Percentiles rank a stretch among this genome's conserved stretches.
Conservation (phyloP, 2,797 vertebrate genomes). For the Hafferia zeledoni region DNA sequence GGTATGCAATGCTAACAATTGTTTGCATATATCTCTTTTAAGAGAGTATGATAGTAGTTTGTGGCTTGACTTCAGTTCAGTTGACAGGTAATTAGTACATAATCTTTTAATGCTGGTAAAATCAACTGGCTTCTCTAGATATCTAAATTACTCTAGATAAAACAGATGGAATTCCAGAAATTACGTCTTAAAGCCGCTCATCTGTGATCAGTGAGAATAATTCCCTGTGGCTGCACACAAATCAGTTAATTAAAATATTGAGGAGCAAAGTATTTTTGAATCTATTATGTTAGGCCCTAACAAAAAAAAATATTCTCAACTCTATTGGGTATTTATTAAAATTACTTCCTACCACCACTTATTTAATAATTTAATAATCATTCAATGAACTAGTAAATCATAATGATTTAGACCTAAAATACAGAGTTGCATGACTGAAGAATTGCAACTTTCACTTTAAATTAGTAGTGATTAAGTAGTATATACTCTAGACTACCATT, state of each 20-base stretch:
- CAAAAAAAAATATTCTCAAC: not conserved
- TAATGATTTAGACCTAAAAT: not conserved
- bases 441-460: not conserved
- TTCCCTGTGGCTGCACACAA: not conserved
- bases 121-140: not conserved
- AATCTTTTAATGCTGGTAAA: not conserved
- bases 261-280: not conserved
- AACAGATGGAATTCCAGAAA: not conserved
- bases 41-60: not conserved
- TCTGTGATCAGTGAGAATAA: not conserved
- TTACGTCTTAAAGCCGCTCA: not conserved
- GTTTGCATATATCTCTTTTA: not conserved
- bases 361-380: not conserved
- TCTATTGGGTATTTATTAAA: not conserved
- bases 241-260: not conserved
- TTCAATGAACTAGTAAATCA: not conserved
- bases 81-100: not conserved
- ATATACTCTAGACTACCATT: not conserved
- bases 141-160: not conserved
- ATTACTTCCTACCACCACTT: not conserved
- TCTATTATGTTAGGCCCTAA: not conserved
- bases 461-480: not conserved
- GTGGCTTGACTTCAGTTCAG: not conserved
- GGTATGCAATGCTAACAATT: conserved; percentile 72
- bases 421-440: not conserved